Conservation (phyloP, 2,797 vertebrate genomes). For the Poecilia gillii region DNA sequence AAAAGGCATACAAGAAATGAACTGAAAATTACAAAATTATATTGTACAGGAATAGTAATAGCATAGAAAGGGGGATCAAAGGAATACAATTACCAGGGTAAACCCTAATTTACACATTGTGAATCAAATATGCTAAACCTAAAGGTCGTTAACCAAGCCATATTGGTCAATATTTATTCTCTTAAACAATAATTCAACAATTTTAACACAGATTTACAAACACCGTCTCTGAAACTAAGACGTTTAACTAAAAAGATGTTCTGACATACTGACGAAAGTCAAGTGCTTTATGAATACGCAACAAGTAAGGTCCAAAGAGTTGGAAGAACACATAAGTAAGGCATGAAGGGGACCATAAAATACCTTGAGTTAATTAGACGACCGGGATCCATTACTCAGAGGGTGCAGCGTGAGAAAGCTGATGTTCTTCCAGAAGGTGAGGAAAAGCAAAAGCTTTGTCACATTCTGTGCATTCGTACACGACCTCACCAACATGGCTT, state of each 20-base stretch:
- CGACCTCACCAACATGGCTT: constrained; percentile 83
- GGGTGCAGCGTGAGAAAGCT: constrained; percentile 69
- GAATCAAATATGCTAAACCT: constrained; percentile 41
- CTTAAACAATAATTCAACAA: constrained; percentile 26
- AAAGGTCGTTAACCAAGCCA: constrained; percentile 18
- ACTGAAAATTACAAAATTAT: constrained; percentile 48
- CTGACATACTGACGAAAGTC: background rate
- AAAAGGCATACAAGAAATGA: constrained; percentile 24
- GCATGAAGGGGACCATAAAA: constrained; percentile 47
- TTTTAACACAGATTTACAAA: constrained; percentile 46
- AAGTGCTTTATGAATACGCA: constrained; percentile 7
- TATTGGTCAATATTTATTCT: constrained; percentile 20
- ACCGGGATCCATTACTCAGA: constrained; percentile 40
- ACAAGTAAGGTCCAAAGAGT: constrained; percentile 26
- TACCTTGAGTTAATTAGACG: constrained; percentile 18
- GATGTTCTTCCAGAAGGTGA: constrained; percentile 82
- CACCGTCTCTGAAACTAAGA: constrained; percentile 37
- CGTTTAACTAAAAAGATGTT: constrained; percentile 23
- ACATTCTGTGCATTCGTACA: constrained; percentile 86
- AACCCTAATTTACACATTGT: constrained; percentile 29
- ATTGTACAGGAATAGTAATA: constrained; percentile 27
- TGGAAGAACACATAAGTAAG: constrained; percentile 43
- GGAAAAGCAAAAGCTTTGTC: constrained; percentile 86
- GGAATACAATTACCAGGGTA: constrained; percentile 37
- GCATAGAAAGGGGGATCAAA: constrained; percentile 41